These are phyloP conservation scores for Stomatorhinus walkeri DNA, from an alignment of 2,797 vertebrate genomes.

Conservation along the genomic window DNA sequence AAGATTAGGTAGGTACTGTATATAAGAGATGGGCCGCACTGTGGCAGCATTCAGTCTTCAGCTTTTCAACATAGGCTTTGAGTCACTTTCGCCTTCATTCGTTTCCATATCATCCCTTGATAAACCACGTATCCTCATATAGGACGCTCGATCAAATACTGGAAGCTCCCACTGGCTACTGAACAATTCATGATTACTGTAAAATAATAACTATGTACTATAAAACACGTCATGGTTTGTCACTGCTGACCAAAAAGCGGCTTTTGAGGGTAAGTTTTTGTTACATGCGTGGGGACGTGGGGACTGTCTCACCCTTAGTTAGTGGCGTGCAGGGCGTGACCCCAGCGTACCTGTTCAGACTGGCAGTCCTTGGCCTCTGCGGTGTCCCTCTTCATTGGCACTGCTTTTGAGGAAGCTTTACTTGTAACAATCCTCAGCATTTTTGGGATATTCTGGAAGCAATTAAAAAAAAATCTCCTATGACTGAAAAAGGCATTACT, in stretches of 20 bases:
- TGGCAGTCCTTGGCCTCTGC: conserved; percentile 55
- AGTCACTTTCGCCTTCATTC: not conserved
- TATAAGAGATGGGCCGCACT: not conserved
- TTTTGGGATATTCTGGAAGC: conserved; percentile 64
- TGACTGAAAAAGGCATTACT: not conserved
- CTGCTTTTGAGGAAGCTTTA: conserved; percentile 54
- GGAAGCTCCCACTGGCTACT: not conserved
- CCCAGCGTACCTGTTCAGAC: conserved; percentile 59
- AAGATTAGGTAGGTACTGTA: conserved; percentile 2
- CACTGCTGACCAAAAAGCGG: not conserved
- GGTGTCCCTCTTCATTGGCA: conserved; percentile 55
- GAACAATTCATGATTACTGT: not conserved
- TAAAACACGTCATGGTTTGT: not conserved
- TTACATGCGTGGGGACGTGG: not conserved
- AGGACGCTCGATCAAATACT: not conserved
- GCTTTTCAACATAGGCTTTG: not conserved
- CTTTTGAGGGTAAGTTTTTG: not conserved
- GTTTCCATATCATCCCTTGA: not conserved
- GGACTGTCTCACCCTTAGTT: not conserved
- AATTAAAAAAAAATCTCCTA: not conserved
- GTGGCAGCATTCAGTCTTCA: not conserved
- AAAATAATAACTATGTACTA: too few species aligned
- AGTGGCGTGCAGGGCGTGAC: not conserved
- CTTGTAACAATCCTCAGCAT: conserved; percentile 61
- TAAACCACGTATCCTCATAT: not conserved